Evolutionary conservation across 1,140 invertebrate species (phyloP).

Genomic region (Psix sp.): DNA sequence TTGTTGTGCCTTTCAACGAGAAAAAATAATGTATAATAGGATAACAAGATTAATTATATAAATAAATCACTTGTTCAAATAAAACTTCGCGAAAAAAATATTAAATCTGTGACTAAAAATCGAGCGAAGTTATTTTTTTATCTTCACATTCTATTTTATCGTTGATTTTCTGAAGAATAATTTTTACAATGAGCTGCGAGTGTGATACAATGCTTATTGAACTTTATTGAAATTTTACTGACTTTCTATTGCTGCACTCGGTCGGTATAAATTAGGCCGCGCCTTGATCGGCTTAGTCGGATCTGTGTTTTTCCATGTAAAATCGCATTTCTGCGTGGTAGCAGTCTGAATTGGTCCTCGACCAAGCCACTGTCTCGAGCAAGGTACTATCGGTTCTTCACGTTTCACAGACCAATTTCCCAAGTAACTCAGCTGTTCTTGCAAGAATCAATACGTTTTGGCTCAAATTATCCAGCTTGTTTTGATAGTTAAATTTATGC

Average conservation of each 20-base stretch:
- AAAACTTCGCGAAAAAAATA: too few relatives aligned
- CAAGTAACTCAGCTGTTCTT: constrained; percentile 69
- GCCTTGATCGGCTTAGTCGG: constrained; percentile 60
- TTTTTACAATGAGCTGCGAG: constrained; percentile 11
- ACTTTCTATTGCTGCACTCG: constrained; percentile 59
- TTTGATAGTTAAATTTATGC: background rate
- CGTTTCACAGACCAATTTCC: constrained; percentile 70
- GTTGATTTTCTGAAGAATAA: constrained; percentile 17
- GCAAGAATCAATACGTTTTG: background rate
- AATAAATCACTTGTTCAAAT: too few relatives aligned
- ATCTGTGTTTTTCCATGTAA: constrained; percentile 80
- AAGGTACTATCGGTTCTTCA: constrained; percentile 63
- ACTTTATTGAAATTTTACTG: constrained; percentile 57
- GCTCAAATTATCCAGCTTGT: background rate
- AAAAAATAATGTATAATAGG: background rate
- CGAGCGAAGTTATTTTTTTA: too few relatives aligned
- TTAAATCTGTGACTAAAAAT: too few relatives aligned
- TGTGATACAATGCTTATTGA: constrained; percentile 44
- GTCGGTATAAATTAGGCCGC: constrained; percentile 61
- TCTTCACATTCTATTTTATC: background rate
- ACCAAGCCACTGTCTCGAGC: constrained; percentile 68
- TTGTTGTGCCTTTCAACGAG: constrained; percentile 76
- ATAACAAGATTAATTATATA: background rate
- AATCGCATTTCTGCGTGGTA: constrained; percentile 85
- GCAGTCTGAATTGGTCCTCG: constrained; percentile 83